phyloP scores from a whole-genome alignment of 2,113 vertebrate species.

The Capreolus pygargus region DNA sequence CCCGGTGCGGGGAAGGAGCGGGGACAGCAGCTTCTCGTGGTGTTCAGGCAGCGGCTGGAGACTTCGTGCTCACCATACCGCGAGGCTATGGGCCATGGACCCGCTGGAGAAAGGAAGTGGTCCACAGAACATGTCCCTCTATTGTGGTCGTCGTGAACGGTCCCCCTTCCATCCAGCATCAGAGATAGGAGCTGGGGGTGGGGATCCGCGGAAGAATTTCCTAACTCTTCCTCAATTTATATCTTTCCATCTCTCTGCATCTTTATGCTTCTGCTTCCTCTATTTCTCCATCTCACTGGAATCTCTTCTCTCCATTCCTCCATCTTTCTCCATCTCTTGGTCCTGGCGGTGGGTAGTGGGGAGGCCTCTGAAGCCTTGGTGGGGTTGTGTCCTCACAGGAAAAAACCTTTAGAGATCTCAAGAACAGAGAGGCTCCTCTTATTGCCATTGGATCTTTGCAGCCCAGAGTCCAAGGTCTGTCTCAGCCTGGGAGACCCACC shows the following conservation, averaged over 20 bases:
- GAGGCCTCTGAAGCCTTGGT: background rate
- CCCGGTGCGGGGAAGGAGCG: background rate
- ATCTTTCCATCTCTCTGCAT: background rate
- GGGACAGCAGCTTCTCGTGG: background rate
- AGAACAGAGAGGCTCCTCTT: background rate
- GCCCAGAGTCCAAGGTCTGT: background rate
- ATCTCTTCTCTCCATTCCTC: background rate
- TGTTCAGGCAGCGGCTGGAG: background rate
- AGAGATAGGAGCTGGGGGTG: background rate
- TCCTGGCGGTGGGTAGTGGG: background rate
- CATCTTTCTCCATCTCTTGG: background rate
- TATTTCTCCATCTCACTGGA: background rate
- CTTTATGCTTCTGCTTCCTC: background rate
- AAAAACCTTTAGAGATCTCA: background rate
- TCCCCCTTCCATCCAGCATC: background rate
- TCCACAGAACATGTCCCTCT: background rate
- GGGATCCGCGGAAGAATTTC: background rate
- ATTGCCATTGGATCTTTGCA: background rate
- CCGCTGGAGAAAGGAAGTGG: background rate
- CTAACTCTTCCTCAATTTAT: background rate
- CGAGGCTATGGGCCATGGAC: accelerated
- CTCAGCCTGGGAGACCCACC: background rate
- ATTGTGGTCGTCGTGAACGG: background rate
- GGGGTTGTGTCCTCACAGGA: background rate
- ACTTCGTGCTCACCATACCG: accelerated